These are phyloP conservation scores for Hemicrepidius hirtus DNA, from an alignment of 2,888 invertebrate species.

Conservation along the genomic window DNA sequence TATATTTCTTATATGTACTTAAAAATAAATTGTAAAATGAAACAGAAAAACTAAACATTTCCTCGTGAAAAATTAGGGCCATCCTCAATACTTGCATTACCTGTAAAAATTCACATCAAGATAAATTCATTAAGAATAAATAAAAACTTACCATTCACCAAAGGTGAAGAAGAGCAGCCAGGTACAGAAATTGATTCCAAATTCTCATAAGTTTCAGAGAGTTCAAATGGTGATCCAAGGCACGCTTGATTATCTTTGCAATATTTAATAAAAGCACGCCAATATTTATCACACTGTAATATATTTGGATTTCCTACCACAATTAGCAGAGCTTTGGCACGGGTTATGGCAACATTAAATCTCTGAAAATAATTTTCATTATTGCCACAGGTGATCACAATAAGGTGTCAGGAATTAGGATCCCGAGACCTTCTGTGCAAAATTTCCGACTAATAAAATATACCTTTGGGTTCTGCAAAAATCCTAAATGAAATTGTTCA, in stretches of 20 bases:
- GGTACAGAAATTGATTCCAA: not conserved
- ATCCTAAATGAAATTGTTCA: conserved; percentile 72
- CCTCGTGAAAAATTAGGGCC: conserved; percentile 61
- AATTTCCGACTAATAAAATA: no score
- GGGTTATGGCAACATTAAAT: conserved; percentile 83
- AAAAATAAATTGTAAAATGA: no score
- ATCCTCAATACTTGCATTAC: conserved; percentile 33
- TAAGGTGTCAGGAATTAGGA: no score
- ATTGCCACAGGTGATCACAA: no score
- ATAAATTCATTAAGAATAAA: not conserved
- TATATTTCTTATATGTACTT: no score
- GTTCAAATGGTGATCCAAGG: conserved; percentile 61
- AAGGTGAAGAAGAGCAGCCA: no score
- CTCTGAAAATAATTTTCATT: conserved; percentile 76
- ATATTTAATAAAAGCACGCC: conserved; percentile 69
- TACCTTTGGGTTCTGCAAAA: conserved; percentile 76
- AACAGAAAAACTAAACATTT: conserved; percentile 59
- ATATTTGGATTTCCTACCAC: conserved; percentile 74
- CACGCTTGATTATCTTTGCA: conserved; percentile 68
- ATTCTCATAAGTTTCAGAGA: not conserved
- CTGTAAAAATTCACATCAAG: conserved; percentile 3
- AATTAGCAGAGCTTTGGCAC: conserved; percentile 81
- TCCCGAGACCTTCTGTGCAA: no score
- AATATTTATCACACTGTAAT: conserved; percentile 68
- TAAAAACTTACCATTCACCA: no score